Base-by-base conservation (phyloP, 1,140 invertebrate species). In the Hycleus cichorii region DNA sequence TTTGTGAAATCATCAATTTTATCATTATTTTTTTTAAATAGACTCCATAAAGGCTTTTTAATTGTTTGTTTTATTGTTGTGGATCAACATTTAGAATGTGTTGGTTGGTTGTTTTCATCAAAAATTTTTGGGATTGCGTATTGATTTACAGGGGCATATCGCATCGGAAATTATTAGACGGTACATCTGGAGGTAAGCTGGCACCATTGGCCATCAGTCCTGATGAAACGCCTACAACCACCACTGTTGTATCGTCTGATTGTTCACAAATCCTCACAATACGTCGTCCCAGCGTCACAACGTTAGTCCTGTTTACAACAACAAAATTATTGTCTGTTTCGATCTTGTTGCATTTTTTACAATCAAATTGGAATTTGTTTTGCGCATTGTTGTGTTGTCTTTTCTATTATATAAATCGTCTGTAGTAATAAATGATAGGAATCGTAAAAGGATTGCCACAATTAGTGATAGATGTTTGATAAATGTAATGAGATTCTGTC, bases 111-210 rank as follows among this genome's bases (percentile, higher is more conserved):
- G 40, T 42, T n/a, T 10, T 42, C 9, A n/a, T 42, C 11, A 10
- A 42, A n/a, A 42, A 42, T 42, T 42, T 42, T 42, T 42, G 45
- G 51, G 55, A 39, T 53, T 55, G 52, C 52, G 75, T 72, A 73
- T 62, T 73, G 68, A 75, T 78, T 71, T 77, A 68, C 71, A 76
- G 76, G 66, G 68, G 76, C 50, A 49, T 69, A 64, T 59, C 66
- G 45, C 79, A 81, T 69, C 75, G 79, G 51, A 81, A 80, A 69
- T 74, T 80, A 58, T 71, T 81, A 68, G 78, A 80, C 64, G 77
- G 77, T 62, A 5, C 4, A 42, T 27, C 63, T 46, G 76, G 75
- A 65, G 74, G 74, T 59, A 81, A 80, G 68, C 71, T 80, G 64
- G 75, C 79, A 57, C 77, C 78, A 47, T 74, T 80, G 63, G 72